Evolutionary conservation across 2,888 invertebrate genomes (phyloP).

Genomic region (Pimpla rufipes): DNA sequence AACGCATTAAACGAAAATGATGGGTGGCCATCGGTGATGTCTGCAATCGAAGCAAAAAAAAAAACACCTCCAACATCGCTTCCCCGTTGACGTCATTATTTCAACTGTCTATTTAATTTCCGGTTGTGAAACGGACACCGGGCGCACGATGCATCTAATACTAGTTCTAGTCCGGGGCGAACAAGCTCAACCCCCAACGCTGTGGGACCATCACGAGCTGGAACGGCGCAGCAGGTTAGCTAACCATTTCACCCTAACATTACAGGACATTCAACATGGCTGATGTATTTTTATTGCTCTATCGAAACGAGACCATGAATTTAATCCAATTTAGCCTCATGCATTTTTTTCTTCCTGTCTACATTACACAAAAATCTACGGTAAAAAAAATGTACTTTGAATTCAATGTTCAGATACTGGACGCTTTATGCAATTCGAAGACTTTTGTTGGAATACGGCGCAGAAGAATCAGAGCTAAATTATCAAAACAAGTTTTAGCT

Average conservation of each 20-base stretch:
- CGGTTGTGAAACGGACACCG: conserved; percentile 75
- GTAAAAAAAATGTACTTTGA: too few species aligned
- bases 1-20: conserved; percentile 49
- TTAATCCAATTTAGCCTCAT: too few species aligned
- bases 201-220: not conserved
- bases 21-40: not conserved
- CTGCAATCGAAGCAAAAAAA: conserved; percentile 15
- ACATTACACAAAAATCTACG: too few species aligned
- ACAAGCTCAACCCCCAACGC: not conserved
- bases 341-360: too few species aligned
- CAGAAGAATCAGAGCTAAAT: too few species aligned
- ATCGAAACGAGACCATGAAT: too few species aligned
- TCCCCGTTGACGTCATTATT: conserved; percentile 71
- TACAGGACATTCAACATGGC: not conserved
- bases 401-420: too few species aligned
- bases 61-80: not conserved
- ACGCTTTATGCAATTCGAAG: too few species aligned
- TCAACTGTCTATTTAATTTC: conserved; percentile 78
- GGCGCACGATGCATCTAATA: conserved; percentile 27
- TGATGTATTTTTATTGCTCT: not conserved
- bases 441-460: too few species aligned
- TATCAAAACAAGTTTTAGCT: not conserved
- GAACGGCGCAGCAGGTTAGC: conserved; percentile 2
- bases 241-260: not conserved
- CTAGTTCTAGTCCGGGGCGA: not conserved